Conservation (phyloP, 2,113 vertebrate species). For the Mastomys coucha region DNA sequence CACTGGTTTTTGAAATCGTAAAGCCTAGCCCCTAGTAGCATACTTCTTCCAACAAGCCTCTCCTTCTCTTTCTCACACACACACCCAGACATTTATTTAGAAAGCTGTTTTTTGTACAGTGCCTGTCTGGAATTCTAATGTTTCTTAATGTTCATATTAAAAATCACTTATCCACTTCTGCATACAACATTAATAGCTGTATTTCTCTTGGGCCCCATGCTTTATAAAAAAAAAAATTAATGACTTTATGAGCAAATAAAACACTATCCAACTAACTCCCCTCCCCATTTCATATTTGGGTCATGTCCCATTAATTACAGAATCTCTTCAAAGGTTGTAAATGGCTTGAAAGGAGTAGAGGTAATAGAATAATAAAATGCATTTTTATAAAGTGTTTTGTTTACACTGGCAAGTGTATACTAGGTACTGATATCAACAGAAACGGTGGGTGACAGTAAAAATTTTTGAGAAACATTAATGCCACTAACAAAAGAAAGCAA, state of each 20-base stretch:
- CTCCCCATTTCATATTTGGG: neutral
- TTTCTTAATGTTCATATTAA: conserved; percentile 34
- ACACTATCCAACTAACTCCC: neutral
- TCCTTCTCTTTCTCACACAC: neutral
- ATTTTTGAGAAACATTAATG: neutral
- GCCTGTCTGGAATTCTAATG: conserved; percentile 29
- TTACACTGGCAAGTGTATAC: neutral
- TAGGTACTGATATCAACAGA: neutral
- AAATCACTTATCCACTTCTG: neutral
- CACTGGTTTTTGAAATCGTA: neutral
- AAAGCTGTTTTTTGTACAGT: conserved; percentile 2
- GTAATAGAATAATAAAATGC: conserved; percentile 1
- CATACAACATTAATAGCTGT: conserved; percentile 1
- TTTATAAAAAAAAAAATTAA: conserved; percentile 26
- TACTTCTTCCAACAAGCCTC: neutral
- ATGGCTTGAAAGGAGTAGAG: neutral
- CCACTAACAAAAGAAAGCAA: neutral
- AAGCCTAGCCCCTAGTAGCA: neutral
- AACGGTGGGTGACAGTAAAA: neutral
- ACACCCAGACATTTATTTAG: neutral
- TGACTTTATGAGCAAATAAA: conserved; percentile 13
- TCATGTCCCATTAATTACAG: neutral
- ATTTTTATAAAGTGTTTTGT: conserved; percentile 19
- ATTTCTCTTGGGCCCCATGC: neutral
- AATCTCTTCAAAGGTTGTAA: neutral